Base-by-base conservation (phyloP, 1,140 invertebrate genomes). In the Proales similis region DNA sequence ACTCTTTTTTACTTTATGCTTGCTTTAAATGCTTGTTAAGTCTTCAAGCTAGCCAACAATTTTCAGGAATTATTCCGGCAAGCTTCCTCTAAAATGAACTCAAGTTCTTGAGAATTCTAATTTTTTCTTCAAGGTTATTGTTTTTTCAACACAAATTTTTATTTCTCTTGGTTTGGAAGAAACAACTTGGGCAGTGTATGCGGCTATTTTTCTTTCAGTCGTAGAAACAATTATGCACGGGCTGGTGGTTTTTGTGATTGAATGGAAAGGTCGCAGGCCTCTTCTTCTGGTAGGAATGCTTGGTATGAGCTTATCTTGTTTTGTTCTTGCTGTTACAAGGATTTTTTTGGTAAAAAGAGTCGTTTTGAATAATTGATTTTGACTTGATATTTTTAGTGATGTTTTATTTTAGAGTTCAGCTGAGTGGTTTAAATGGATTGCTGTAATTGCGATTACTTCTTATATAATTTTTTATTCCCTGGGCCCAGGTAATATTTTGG, bases 61-160 rank as follows among this genome's bases (percentile, higher is more conserved):
- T 87, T 39, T 84, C 83, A 66, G 87, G 87, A 36, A 88, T 90
- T 30, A 90, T 90, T 76, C 86, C 86, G 51, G 86, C 86, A 69
- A 79, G 80, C 78, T n/a, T 64, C 47, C 42, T 22, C 20, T 42
- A 4, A 14, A 4, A 30, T 6, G 29, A 14, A 46, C 30, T 32
- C 19, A 29, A 27, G 19, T 26, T 6, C 24, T 12, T 39, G 14
- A 39, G 14, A 3, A 48, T 48, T 0, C 3, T 4, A 57, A 9
- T 63, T 65, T 57, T 53, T 68, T 67, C 3, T 65, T 67, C 17
- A 71, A 85, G 84, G 83, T 88, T 19, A 86, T 88, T 74, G 87
- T 84, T 72, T 88, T 87, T 72, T 88, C 86, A 0, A 80, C 81
- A 22, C 73, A 72, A 4, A 86, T 87, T 65, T 87, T 87, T 72